Evolutionary conservation across 2,888 invertebrate genomes (phyloP).

Genomic region (Cynaeus angustus): DNA sequence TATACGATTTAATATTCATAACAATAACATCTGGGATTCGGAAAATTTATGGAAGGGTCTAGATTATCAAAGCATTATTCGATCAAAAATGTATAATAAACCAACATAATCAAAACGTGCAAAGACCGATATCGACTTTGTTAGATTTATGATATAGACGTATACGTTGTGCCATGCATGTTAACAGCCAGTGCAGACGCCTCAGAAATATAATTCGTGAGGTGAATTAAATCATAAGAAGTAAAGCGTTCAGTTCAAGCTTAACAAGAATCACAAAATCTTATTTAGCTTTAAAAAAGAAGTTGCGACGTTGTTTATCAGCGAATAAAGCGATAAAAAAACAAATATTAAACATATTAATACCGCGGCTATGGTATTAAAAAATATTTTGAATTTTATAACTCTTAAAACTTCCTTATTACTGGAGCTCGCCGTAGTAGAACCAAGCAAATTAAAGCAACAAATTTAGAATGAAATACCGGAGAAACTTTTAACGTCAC

Average conservation of each 20-base stretch:
- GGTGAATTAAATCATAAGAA: conserved; percentile 32
- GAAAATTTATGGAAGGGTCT: conserved; percentile 41
- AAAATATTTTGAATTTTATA: conserved; percentile 14
- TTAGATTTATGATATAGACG: conserved; percentile 50
- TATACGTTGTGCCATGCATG: conserved; percentile 55
- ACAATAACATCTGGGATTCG: conserved; percentile 18
- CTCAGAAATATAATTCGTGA: conserved; percentile 46
- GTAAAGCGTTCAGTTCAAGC: background rate
- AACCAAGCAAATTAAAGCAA: conserved; percentile 21
- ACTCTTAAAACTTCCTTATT: conserved; percentile 17
- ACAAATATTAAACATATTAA: conserved; percentile 9
- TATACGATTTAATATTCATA: conserved; percentile 11
- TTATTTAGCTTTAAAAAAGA: conserved; percentile 2
- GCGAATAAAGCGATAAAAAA: conserved; percentile 1
- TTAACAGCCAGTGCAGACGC: conserved; percentile 46
- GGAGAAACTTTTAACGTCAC: conserved; percentile 8
- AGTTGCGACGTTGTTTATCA: background rate
- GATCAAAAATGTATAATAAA: conserved; percentile 62
- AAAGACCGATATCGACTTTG: conserved; percentile 56
- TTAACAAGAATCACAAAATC: no score
- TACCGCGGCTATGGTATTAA: conserved; percentile 1
- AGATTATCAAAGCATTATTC: conserved; percentile 56
- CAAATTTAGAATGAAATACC: conserved; percentile 21
- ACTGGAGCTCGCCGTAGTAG: background rate
- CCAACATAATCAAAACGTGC: conserved; percentile 61